These are phyloP conservation scores for Sebastes trivittatus DNA, from an alignment of 2,797 vertebrate genomes.

Conservation along the genomic window DNA sequence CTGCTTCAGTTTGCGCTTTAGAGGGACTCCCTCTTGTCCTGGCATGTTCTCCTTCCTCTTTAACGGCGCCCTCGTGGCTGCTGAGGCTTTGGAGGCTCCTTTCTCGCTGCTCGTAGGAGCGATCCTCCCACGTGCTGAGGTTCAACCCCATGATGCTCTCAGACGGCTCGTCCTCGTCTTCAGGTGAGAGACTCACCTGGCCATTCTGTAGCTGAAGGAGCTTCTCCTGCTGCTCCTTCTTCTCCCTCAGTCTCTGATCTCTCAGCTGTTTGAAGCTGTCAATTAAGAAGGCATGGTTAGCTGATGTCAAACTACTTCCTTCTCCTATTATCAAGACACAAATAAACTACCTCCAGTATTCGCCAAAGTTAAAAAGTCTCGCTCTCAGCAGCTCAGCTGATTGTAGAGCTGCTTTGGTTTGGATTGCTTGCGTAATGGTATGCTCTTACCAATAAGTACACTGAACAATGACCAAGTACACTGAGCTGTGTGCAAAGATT, in stretches of 20 bases:
- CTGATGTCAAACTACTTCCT: neutral
- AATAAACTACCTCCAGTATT: neutral
- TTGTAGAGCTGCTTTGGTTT: slow-evolving; percentile 65
- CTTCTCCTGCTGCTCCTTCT: slow-evolving; percentile 53
- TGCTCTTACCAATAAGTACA: slow-evolving; percentile 34
- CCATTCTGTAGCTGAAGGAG: slow-evolving; percentile 80
- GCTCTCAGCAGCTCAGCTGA: slow-evolving; percentile 63
- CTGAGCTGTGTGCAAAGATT: slow-evolving; percentile 54
- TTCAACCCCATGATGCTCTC: slow-evolving; percentile 85
- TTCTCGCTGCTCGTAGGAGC: slow-evolving; percentile 82
- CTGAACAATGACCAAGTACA: slow-evolving; percentile 62
- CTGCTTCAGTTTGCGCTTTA: slow-evolving; percentile 52
- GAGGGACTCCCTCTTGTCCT: slow-evolving; percentile 54
- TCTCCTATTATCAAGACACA: neutral
- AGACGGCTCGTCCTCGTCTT: slow-evolving; percentile 58
- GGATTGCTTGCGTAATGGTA: slow-evolving; percentile 60
- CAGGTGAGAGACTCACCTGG: slow-evolving; percentile 59
- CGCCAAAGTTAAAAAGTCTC: slow-evolving; percentile 7
- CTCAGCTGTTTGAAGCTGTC: slow-evolving; percentile 85
- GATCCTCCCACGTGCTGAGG: slow-evolving; percentile 89
- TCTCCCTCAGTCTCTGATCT: slow-evolving; percentile 78
- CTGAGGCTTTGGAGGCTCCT: slow-evolving; percentile 77
- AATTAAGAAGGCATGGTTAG: slow-evolving; percentile 28
- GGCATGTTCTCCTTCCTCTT: slow-evolving; percentile 32
- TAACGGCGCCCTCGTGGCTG: slow-evolving; percentile 30